phyloP scores from a whole-genome alignment of 2,888 invertebrate genomes.

The Leptinotarsa tumamoca region DNA sequence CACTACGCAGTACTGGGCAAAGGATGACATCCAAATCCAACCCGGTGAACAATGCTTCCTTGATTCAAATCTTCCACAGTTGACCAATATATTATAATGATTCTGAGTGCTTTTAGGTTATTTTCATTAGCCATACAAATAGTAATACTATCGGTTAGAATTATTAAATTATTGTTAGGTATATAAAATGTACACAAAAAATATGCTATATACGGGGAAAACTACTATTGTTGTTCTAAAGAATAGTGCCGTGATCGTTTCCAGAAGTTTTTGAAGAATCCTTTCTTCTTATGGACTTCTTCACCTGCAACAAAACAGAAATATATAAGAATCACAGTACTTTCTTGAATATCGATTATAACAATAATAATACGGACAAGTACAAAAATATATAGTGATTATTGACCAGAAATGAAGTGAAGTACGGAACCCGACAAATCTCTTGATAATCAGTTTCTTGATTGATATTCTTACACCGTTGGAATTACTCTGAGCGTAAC shows the following conservation, averaged over 20 bases:
- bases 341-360: no score
- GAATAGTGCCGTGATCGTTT: constrained; percentile 89
- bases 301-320: constrained; percentile 70
- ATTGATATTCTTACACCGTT: no score
- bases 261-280: constrained; percentile 91
- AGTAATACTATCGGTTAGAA: constrained; percentile 58
- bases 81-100: constrained; percentile 42
- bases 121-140: constrained; percentile 54
- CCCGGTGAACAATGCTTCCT: background rate
- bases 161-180: constrained; percentile 52
- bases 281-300: constrained; percentile 84
- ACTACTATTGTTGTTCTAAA: constrained; percentile 82
- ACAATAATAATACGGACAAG: no score
- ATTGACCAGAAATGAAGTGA: no score
- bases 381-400: no score
- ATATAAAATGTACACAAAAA: constrained; percentile 61
- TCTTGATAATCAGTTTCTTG: no score
- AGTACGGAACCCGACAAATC: no score
- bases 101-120: constrained; percentile 49
- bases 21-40: background rate
- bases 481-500: no score
- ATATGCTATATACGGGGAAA: constrained; percentile 48
- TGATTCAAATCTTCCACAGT: constrained; percentile 4
- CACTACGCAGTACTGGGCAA: no score
- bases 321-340: background rate